Conservation (phyloP, 2,888 invertebrate genomes). For the Heteromyza rotundicornis region DNA sequence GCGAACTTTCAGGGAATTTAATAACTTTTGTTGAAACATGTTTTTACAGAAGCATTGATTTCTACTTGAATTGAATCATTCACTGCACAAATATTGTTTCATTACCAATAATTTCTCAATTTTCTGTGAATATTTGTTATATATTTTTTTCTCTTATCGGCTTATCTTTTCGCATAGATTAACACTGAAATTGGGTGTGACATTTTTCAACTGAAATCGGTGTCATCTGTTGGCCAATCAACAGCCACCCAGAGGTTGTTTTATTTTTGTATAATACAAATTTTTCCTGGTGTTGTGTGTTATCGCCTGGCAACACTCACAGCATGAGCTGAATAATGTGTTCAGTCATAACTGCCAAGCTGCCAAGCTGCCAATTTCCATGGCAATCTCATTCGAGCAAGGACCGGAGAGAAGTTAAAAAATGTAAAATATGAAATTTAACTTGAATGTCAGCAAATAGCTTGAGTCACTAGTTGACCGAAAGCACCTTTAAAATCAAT, state of each 20-base stretch:
- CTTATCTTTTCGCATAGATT: neutral
- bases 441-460: no score
- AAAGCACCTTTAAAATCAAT: no score
- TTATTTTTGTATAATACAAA: neutral
- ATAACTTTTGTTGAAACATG: no score
- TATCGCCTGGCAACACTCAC: neutral
- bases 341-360: neutral
- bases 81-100: no score
- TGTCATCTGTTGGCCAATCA: slow-evolving; percentile 1
- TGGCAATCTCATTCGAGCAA: neutral
- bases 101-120: neutral
- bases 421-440: neutral
- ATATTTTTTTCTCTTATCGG: neutral
- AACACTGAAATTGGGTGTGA: slow-evolving; percentile 2
- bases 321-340: neutral
- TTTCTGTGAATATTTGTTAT: neutral
- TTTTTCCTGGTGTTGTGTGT: neutral
- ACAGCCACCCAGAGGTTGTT: neutral
- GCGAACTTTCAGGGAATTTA: no score
- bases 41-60: no score
- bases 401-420: neutral
- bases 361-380: neutral
- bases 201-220: neutral
- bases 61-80: no score
- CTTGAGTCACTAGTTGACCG: no score